Base-by-base conservation (phyloP, 2,113 vertebrate genomes). In the Pachyramphus minor region DNA sequence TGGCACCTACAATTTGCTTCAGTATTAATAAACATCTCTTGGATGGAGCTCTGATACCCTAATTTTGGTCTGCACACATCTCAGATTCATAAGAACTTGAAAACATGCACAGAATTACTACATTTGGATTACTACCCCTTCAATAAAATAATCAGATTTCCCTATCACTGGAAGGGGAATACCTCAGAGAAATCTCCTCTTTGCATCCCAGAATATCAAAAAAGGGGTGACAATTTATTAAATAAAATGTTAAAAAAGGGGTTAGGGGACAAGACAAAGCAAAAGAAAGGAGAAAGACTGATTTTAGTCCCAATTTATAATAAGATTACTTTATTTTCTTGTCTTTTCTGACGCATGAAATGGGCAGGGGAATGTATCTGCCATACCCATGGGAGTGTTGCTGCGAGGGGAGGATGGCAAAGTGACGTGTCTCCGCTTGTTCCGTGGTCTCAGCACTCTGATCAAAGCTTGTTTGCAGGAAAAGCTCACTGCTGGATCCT, bases 401-500 rank as follows among this genome's bases (percentile, higher is more conserved):
- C 99, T 99, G 84, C 99, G 99, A 75, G 99, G 99, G 8, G 99
- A 99, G 16, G 99, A 99, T 0, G 99, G 99, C 95, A 99, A 96
- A 4, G 99, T 99, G 90, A 99, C 99, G 3, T 99, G 99, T 50
- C 99, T 98, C 39, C 99, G 97, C 86, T 99, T 99, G 97, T 99
- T 99, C 96, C 99, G 98, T 15, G 99, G 99, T 64, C 99, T 98
- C 69, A 99, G 98, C 69, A 99, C 99, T 93, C 99, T 98, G 96
- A 99, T 99, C 60, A 99, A 96, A 76, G 99, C 99, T 98, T 99
- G 99, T 96, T 99, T 99, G 97, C 99, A 99, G 77, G 99, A 99
- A 94, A 99, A 99, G 98, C 99, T 99, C 96, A 99, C 99, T 35
- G 99, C 97, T 15, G 98, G 99, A 91, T 99, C 99, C 99, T 99